These are phyloP conservation scores for Lysandra coridon DNA, from an alignment of 2,888 invertebrate species.

Conservation along the genomic window DNA sequence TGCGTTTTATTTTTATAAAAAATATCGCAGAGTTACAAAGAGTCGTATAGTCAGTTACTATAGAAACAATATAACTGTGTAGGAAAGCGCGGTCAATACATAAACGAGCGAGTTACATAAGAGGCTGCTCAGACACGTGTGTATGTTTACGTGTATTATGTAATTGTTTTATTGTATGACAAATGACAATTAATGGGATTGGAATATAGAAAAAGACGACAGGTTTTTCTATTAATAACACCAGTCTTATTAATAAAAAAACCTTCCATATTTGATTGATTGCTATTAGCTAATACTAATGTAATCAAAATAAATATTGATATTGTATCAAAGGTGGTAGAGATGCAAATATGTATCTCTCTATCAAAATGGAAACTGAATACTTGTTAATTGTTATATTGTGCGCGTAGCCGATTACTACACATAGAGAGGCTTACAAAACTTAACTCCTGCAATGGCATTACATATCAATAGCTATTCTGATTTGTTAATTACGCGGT, in stretches of 20 bases:
- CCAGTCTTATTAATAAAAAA: background rate
- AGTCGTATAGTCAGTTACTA: conserved; percentile 2
- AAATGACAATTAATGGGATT: background rate
- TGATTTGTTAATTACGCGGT: background rate
- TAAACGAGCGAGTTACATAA: background rate
- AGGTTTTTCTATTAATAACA: conserved; percentile 1
- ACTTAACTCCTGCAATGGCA: no score
- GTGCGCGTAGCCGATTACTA: no score
- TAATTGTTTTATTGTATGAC: background rate
- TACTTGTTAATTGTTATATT: no score
- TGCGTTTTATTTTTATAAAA: background rate
- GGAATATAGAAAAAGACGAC: background rate
- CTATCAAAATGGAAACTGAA: no score
- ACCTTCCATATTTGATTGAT: no score
- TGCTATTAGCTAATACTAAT: no score
- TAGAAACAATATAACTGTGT: background rate
- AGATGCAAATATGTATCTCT: no score
- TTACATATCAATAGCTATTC: no score
- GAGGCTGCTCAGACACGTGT: conserved; percentile 1
- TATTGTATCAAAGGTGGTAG: no score
- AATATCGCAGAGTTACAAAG: background rate
- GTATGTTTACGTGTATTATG: conserved; percentile 8
- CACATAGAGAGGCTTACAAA: no score
- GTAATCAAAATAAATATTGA: no score
- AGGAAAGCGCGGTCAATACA: conserved; percentile 6